phyloP scores from a whole-genome alignment of 2,113 vertebrate species.

The Epinephelus fuscoguttatus region DNA sequence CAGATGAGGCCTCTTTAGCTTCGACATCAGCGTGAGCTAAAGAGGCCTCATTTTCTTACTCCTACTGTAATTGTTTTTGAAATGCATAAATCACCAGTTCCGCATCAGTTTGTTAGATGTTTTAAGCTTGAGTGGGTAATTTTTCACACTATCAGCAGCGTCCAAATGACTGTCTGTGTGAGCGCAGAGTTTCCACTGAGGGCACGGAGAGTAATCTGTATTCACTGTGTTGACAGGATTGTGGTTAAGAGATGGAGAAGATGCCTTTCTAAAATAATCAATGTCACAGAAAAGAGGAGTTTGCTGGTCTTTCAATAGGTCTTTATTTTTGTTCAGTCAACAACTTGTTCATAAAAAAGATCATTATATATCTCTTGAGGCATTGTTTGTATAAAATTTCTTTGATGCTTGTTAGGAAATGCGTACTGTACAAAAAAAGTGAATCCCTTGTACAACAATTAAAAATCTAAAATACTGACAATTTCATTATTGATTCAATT shows the following conservation, averaged over 20 bases:
- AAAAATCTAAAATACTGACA: slow-evolving; percentile 54
- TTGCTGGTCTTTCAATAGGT: slow-evolving; percentile 32
- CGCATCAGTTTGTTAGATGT: slow-evolving; percentile 29
- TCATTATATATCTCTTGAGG: slow-evolving; percentile 58
- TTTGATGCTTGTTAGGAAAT: slow-evolving; percentile 54
- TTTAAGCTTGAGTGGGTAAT: slow-evolving; percentile 35
- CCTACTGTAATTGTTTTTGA: slow-evolving; percentile 38
- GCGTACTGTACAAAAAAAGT: slow-evolving; percentile 56
- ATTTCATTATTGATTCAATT: slow-evolving; percentile 33
- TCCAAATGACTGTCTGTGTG: slow-evolving; percentile 14
- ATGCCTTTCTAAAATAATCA: slow-evolving; percentile 44
- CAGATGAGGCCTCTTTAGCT: slow-evolving; percentile 31
- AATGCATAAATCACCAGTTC: slow-evolving; percentile 49
- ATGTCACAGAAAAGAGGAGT: slow-evolving; percentile 6
- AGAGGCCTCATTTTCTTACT: slow-evolving; percentile 30
- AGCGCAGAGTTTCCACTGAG: slow-evolving; percentile 4
- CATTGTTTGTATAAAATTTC: slow-evolving; percentile 52
- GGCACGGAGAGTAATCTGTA: slow-evolving; percentile 17
- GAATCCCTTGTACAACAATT: slow-evolving; percentile 57
- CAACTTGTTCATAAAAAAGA: slow-evolving; percentile 67
- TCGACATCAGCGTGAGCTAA: slow-evolving; percentile 27
- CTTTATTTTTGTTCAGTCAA: slow-evolving; percentile 76
- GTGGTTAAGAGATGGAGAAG: slow-evolving; percentile 22
- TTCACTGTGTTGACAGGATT: slow-evolving; percentile 24
- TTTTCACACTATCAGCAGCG: slow-evolving; percentile 39